A percentile compares a stretch with the other conserved stretches of the same genome.
Evolutionary conservation across 2,888 invertebrate species (phyloP).

Genomic region (Rapana venosa): DNA sequence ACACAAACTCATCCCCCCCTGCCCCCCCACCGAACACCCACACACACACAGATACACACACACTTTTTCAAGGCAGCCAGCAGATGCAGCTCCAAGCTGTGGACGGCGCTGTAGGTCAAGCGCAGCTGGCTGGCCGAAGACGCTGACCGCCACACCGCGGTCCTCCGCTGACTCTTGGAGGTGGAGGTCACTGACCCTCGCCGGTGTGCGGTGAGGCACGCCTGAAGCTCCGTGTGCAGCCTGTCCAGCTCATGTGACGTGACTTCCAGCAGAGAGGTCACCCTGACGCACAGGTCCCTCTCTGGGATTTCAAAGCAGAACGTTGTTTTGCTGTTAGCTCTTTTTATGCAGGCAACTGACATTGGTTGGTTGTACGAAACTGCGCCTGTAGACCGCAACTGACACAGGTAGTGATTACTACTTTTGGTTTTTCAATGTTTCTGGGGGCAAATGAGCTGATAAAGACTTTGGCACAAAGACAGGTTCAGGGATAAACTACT

Average conservation of each 20-base stretch:
- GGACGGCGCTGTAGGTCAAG: slow-evolving; percentile 25
- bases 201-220: slow-evolving; percentile 34
- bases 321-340: neutral
- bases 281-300: neutral
- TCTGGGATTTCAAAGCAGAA: neutral
- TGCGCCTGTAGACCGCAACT: neutral
- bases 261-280: neutral
- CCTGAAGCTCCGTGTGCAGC: neutral
- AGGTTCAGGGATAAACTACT: neutral
- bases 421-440: too few relatives aligned
- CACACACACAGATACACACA: neutral
- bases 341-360: neutral
- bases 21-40: neutral
- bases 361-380: neutral
- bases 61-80: slow-evolving; percentile 40
- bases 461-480: neutral
- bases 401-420: neutral
- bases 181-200: neutral
- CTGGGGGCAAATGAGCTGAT: neutral
- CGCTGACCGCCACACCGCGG: neutral
- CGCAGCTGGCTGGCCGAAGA: neutral
- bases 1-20: neutral
- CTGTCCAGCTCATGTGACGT: neutral
- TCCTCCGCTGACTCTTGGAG: neutral
- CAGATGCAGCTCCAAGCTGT: slow-evolving; percentile 38